Evolutionary conservation across 1,140 invertebrate genomes (phyloP).

Genomic region (Andrena cerasifolii): DNA sequence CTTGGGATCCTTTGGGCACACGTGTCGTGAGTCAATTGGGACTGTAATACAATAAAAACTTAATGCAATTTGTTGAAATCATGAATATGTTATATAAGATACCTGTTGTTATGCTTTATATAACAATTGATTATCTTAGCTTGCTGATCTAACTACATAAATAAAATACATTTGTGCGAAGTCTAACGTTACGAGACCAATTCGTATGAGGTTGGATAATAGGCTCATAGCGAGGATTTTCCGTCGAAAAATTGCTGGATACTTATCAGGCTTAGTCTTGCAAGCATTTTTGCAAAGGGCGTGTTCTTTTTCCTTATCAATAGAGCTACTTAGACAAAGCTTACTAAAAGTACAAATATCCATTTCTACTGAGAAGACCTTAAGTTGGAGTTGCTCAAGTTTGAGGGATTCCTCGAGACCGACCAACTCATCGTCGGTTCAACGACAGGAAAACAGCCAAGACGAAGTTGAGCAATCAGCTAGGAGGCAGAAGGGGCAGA

Average conservation of each 20-base stretch:
- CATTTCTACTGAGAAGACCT: neutral
- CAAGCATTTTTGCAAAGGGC: neutral
- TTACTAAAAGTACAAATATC: neutral
- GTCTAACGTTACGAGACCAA: neutral
- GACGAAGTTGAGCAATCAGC: conserved; percentile 73
- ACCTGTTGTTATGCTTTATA: neutral
- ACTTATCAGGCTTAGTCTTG: neutral
- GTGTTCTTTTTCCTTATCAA: too few relatives aligned
- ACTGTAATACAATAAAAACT: too few relatives aligned
- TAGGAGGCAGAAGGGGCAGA: conserved; percentile 75
- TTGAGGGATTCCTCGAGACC: conserved; percentile 1
- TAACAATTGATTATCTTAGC: neutral
- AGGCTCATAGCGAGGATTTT: neutral
- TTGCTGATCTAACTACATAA: conserved; percentile 7
- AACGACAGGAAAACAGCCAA: conserved; percentile 41
- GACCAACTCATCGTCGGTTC: neutral
- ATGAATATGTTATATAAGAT: conserved; percentile 13
- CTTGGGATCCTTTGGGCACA: neutral
- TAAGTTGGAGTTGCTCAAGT: neutral
- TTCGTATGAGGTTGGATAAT: neutral
- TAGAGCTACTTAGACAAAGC: neutral
- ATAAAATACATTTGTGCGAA: neutral
- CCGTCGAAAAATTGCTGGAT: neutral
- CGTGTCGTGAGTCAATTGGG: neutral
- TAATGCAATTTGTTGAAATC: too few relatives aligned